These are phyloP conservation scores for Limnephilus lunatus DNA, from an alignment of 2,888 invertebrate genomes.

Conservation along the genomic window DNA sequence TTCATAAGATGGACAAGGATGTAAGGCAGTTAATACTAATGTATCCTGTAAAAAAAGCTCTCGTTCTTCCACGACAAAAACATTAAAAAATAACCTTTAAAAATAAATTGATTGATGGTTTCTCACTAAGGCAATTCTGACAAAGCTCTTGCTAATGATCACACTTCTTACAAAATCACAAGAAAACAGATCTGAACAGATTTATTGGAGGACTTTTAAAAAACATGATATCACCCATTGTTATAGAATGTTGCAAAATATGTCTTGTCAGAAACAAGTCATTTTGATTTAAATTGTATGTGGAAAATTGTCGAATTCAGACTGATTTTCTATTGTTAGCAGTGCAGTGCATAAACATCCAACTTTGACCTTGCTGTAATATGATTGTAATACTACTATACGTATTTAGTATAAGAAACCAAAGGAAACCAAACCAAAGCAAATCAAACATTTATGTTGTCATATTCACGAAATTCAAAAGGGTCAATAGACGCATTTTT, in stretches of 20 bases:
- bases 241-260: not conserved
- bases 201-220: not conserved
- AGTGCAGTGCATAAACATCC: not conserved
- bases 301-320: not conserved
- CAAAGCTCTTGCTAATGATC: not conserved
- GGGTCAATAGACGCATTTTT: too few relatives aligned
- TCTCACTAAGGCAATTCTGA: not conserved
- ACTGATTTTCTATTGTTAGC: too few relatives aligned
- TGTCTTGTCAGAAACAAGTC: not conserved
- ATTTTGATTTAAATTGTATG: not conserved
- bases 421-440: too few relatives aligned
- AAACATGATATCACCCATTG: not conserved
- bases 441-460: too few relatives aligned
- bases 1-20: not conserved
- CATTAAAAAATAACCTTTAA: not conserved
- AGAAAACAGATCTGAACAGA: not conserved
- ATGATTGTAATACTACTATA: too few relatives aligned
- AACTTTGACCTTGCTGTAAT: not conserved
- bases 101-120: not conserved
- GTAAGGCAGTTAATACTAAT: not conserved
- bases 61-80: not conserved
- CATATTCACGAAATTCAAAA: too few relatives aligned
- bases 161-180: not conserved
- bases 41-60: not conserved
- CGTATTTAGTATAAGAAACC: too few relatives aligned